Percentiles rank a stretch among this genome's conserved stretches.
Evolutionary conservation across 2,113 vertebrate genomes (phyloP).

Genomic region (Brevimyrus niger): DNA sequence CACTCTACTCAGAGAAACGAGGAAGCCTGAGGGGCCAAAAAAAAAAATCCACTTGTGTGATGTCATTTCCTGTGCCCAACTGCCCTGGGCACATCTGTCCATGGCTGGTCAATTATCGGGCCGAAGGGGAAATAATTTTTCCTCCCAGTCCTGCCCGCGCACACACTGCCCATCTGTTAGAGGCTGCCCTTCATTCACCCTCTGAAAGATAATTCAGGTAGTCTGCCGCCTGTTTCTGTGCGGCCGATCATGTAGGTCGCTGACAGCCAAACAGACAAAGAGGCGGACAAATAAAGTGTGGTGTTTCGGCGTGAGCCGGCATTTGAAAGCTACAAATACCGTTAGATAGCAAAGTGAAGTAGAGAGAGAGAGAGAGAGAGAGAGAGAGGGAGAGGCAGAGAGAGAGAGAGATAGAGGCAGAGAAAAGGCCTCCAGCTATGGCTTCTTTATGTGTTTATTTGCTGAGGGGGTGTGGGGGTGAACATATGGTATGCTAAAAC

Average conservation of each 20-base stretch:
- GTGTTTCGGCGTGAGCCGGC: not conserved
- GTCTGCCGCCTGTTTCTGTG: not conserved
- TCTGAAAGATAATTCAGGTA: constrained; percentile 23
- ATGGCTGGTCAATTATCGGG: constrained; percentile 54
- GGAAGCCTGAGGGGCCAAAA: constrained; percentile 46
- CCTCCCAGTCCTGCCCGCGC: constrained; percentile 24
- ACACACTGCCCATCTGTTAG: constrained; percentile 46
- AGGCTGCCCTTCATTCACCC: constrained; percentile 43
- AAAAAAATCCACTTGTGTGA: constrained; percentile 50
- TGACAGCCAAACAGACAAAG: not conserved
- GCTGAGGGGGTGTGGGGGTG: constrained; percentile 45
- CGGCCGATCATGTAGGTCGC: not conserved
- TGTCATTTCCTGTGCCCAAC: constrained; percentile 52
- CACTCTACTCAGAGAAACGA: constrained; percentile 48
- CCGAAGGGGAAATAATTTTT: constrained; percentile 49
- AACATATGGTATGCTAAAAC: constrained; percentile 74
- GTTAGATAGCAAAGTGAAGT: not conserved
- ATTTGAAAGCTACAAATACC: not conserved
- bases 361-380: not conserved
- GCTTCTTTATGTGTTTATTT: constrained; percentile 69
- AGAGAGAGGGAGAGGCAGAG: constrained; percentile 21
- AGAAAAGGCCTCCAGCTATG: constrained; percentile 55
- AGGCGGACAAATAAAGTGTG: not conserved
- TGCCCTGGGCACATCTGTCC: constrained; percentile 60
- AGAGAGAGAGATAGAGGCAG: constrained; percentile 47